Percentiles rank a stretch among this genome's conserved stretches.
phyloP scores from a whole-genome alignment of 2,113 vertebrate genomes.

The Ovibos moschatus region DNA sequence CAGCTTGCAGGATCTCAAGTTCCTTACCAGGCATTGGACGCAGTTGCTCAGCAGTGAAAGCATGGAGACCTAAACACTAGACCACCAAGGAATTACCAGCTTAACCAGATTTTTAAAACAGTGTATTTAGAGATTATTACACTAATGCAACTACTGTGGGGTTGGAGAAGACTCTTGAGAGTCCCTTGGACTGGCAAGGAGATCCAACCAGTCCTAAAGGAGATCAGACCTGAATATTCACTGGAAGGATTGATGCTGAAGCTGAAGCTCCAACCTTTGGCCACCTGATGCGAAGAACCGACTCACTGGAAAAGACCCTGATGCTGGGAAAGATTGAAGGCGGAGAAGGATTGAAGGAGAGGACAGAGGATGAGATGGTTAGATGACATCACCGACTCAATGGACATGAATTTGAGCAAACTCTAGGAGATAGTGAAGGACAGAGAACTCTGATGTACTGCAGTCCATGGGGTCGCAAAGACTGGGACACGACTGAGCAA shows the following conservation, averaged over 20 bases:
- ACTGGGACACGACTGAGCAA: not conserved
- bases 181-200: not conserved
- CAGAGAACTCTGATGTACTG: not conserved
- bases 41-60: not conserved
- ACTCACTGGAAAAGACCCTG: not conserved
- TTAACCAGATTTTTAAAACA: not conserved
- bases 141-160: not conserved
- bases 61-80: not conserved
- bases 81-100: not conserved
- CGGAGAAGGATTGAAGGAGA: not conserved
- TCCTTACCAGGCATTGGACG: not conserved
- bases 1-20: not conserved
- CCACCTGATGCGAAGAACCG: not conserved
- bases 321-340: not conserved
- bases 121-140: not conserved
- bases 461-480: not conserved
- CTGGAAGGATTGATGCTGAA: not conserved
- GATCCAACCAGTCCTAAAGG: not conserved
- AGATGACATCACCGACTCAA: not conserved
- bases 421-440: not conserved
- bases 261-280: not conserved
- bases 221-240: not conserved
- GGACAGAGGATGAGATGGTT: not conserved
- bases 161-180: not conserved
- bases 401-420: not conserved